Conservation (phyloP, 2,888 invertebrate genomes). For the Cabera pusaria region DNA sequence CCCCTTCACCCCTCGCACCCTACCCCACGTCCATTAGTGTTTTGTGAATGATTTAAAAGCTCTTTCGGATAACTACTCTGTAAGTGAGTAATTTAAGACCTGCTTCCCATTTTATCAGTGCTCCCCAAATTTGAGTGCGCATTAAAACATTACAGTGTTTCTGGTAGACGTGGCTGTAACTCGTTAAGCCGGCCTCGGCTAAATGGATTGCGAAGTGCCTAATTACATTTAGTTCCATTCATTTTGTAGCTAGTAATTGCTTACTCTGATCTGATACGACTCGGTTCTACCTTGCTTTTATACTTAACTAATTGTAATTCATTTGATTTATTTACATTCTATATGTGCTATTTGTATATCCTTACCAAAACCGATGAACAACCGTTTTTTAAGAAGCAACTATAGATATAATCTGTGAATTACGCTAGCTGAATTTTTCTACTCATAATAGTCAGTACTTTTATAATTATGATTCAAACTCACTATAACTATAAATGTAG, state of each 20-base stretch:
- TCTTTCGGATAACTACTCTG: conserved; percentile 84
- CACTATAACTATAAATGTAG: too few species aligned
- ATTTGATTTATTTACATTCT: too few species aligned
- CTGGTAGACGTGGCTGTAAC: conserved; percentile 43
- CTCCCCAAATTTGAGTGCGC: conserved; percentile 82
- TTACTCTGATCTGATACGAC: conserved; percentile 12
- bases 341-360: too few species aligned
- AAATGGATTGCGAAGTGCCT: conserved; percentile 51
- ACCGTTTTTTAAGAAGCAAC: too few species aligned
- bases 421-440: too few species aligned
- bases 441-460: too few species aligned
- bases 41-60: conserved; percentile 84
- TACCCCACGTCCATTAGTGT: conserved; percentile 82
- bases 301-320: too few species aligned
- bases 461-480: too few species aligned
- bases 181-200: conserved; percentile 43
- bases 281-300: conserved; percentile 2
- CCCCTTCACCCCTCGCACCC: conserved; percentile 45
- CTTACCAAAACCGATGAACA: too few species aligned
- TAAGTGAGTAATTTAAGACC: conserved; percentile 84
- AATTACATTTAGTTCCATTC: conserved; percentile 26
- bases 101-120: conserved; percentile 81
- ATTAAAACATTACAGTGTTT: conserved; percentile 76
- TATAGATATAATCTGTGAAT: too few species aligned
- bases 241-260: conserved; percentile 22